Base-by-base conservation (phyloP, 2,113 vertebrate species). In the Lanius ludovicianus region DNA sequence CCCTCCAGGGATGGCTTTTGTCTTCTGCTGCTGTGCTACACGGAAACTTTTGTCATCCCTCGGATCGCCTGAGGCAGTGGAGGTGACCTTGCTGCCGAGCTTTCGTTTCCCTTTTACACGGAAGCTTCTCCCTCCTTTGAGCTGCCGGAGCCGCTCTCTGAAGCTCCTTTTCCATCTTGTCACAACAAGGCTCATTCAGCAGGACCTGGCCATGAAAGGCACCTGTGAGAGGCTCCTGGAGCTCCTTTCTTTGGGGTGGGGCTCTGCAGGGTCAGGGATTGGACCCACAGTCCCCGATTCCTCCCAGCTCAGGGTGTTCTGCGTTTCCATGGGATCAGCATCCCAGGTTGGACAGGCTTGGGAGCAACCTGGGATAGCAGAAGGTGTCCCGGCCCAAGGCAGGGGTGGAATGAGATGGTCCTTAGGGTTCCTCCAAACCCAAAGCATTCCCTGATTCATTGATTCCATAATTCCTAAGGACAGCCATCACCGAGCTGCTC, bases 1-100 rank as follows among this genome's bases (percentile, higher is more conserved):
- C 94, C 95, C 97, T 96, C 95, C 41, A 77, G 97, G 96, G 96
- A 92, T 76, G 80, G 87, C 91, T 96, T 97, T 97, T 96, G 95
- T 94, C 97, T 94, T 94, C 81, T 97, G 94, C 93, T 18, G 53
- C 70, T 63, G 84, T 77, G 92, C 88, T 88, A 97, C 96, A 95
- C 5, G 35, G 53, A 76, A 90, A 96, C 96, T 98, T 96, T 97
- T 94, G 96, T 97, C 97, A 96, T 96, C 79, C 41, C 71, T 53
- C 14, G 16, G 60, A 95, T 96, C 47, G 97, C 97, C 97, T 53
- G 91, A 97, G 97, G 97, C 97, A 37, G 35, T 21, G 65, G 42
- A 84, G 96, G 89, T 97, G 95, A 96, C 97, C 95, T 96, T 85
- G 92, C 2, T 92, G 88, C 93, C 23, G 88, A 90, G 96, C 81